These are phyloP conservation scores for Rhabdophis nuchalis DNA, from an alignment of 2,797 vertebrate genomes.

Conservation along the genomic window DNA sequence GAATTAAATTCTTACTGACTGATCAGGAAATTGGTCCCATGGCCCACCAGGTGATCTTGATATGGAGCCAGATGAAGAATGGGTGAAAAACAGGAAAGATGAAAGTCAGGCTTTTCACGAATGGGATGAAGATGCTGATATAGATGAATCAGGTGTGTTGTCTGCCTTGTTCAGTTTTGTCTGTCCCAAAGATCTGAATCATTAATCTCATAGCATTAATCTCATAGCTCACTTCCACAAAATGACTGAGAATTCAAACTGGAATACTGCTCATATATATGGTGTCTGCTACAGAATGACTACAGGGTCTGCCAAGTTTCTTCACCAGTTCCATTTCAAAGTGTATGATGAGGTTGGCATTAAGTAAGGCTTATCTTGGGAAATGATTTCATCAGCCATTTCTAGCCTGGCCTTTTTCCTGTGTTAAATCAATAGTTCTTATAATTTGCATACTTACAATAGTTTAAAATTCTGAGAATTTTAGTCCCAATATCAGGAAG, in stretches of 20 bases:
- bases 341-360: neutral
- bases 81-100: conserved; percentile 86
- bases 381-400: neutral
- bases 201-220: too few species aligned
- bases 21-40: conserved; percentile 83
- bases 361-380: neutral
- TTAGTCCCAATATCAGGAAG: neutral
- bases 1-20: neutral
- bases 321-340: neutral
- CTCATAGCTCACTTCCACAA: neutral
- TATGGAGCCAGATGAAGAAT: conserved; percentile 87
- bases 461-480: neutral
- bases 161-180: neutral
- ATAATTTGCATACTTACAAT: neutral
- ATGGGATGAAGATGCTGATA: conserved; percentile 96
- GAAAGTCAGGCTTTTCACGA: conserved; percentile 90
- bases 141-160: conserved; percentile 90
- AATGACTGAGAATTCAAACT: neutral
- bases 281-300: neutral
- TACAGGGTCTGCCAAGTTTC: neutral
- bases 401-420: neutral
- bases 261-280: neutral
- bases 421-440: neutral
- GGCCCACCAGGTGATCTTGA: conserved; percentile 81
- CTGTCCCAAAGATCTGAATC: neutral